Conservation (phyloP, 2,797 vertebrate genomes). For the Premnoplex brunnescens region DNA sequence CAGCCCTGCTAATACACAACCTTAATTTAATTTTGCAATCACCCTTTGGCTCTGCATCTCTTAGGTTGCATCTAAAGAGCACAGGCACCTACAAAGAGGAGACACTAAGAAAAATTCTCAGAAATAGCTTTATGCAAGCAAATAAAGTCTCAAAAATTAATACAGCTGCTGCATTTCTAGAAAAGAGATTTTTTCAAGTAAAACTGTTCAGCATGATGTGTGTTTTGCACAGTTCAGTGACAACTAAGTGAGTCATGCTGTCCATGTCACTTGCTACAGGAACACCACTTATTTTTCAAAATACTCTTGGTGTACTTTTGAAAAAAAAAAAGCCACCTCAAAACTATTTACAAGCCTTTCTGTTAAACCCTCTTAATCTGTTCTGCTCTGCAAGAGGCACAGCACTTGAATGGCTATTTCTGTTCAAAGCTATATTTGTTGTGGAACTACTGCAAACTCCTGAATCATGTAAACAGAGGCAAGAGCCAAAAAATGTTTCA, state of each 20-base stretch:
- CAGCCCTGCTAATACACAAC: background rate
- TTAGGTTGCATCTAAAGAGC: background rate
- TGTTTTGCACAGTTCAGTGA: background rate
- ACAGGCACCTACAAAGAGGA: background rate
- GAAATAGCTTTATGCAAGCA: background rate
- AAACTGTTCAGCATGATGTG: background rate
- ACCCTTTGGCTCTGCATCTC: background rate
- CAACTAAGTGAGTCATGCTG: background rate
- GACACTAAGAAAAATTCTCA: background rate
- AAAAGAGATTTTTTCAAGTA: background rate
- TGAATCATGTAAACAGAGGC: conserved; percentile 68
- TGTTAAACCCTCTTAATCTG: conserved; percentile 43
- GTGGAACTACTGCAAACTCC: conserved; percentile 66
- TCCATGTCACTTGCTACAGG: background rate
- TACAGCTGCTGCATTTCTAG: background rate
- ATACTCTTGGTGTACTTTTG: background rate
- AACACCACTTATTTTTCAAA: background rate
- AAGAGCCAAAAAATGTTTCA: conserved; percentile 55
- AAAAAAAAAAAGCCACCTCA: background rate
- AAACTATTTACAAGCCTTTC: conserved; percentile 26
- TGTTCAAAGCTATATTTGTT: conserved; percentile 67
- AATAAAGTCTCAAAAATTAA: background rate
- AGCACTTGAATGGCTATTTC: conserved; percentile 61
- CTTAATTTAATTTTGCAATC: background rate
- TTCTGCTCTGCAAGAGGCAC: conserved; percentile 18